These are phyloP conservation scores for Ctenicera cuprea DNA, from an alignment of 2,888 invertebrate genomes.

Conservation along the genomic window DNA sequence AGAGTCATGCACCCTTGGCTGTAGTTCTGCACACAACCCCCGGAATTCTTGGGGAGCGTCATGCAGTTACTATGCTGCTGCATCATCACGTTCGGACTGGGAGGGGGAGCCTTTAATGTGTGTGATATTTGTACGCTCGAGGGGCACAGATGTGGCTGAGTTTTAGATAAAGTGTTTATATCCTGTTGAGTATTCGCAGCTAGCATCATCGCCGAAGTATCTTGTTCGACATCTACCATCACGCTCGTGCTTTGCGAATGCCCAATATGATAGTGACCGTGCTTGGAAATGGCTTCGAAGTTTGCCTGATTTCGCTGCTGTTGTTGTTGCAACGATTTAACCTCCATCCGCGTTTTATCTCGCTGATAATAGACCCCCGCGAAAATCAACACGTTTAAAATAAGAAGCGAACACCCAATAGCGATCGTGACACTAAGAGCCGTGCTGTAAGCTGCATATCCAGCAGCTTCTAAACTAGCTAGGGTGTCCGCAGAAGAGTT, in stretches of 20 bases:
- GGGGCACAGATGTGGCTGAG: constrained; percentile 75
- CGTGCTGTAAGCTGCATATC: constrained; percentile 84
- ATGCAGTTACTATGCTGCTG: constrained; percentile 69
- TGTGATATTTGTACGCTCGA: constrained; percentile 71
- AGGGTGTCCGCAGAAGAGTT: constrained; percentile 85
- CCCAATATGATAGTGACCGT: constrained; percentile 86
- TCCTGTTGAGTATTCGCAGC: constrained; percentile 76
- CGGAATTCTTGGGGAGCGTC: constrained; percentile 75
- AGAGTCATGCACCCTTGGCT: constrained; percentile 73
- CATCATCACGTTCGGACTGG: constrained; percentile 76
- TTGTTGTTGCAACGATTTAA: constrained; percentile 85
- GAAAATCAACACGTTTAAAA: constrained; percentile 88
- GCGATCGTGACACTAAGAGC: constrained; percentile 87
- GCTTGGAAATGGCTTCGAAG: constrained; percentile 87
- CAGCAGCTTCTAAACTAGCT: constrained; percentile 87
- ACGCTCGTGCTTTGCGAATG: constrained; percentile 87
- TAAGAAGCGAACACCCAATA: constrained; percentile 87
- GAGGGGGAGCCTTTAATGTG: constrained; percentile 79
- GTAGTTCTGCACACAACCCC: constrained; percentile 66
- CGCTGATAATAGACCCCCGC: constrained; percentile 90
- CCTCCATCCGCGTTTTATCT: constrained; percentile 86
- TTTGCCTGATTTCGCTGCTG: constrained; percentile 79
- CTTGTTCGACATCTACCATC: constrained; percentile 90
- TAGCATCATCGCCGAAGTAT: constrained; percentile 75
- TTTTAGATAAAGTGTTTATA: constrained; percentile 74